These are phyloP conservation scores for Trimorus sp. DNA, from an alignment of 2,888 invertebrate species.

Conservation along the genomic window DNA sequence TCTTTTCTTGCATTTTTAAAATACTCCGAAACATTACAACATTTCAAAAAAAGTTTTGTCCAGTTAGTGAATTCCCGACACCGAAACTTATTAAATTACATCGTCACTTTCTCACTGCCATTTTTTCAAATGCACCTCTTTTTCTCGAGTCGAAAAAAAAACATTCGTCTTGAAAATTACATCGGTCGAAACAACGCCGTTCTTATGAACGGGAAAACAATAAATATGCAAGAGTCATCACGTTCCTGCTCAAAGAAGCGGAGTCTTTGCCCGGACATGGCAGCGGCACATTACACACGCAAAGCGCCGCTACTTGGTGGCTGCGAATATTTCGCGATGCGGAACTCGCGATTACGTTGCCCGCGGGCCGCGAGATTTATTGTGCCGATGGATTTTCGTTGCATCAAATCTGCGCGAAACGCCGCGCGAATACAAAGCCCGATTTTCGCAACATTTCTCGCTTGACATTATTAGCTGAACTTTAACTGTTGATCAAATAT, in stretches of 20 bases:
- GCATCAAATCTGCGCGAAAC: constrained; percentile 21
- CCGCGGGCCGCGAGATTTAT: constrained; percentile 37
- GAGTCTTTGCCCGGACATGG: constrained; percentile 30
- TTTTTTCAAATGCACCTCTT: background rate
- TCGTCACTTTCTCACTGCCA: background rate
- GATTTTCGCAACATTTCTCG: constrained; percentile 22
- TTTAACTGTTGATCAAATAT: constrained; percentile 25
- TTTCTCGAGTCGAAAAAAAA: constrained; percentile 8
- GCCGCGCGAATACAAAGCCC: constrained; percentile 50
- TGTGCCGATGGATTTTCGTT: constrained; percentile 35
- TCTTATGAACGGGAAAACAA: constrained; percentile 24
- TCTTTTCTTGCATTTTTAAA: too few relatives aligned
- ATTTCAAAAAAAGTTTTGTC: background rate
- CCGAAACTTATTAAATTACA: background rate
- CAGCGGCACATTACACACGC: constrained; percentile 12
- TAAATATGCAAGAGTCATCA: constrained; percentile 41
- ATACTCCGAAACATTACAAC: too few relatives aligned
- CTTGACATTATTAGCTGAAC: constrained; percentile 41
- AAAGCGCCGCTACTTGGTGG: constrained; percentile 16
- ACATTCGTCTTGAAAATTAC: constrained; percentile 8
- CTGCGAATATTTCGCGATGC: constrained; percentile 35
- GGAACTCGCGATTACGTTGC: constrained; percentile 35
- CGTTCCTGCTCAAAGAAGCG: constrained; percentile 21
- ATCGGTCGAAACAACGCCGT: constrained; percentile 21
- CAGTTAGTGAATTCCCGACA: background rate